Conservation (phyloP, 2,113 vertebrate species). For the Trogon surrucura region DNA sequence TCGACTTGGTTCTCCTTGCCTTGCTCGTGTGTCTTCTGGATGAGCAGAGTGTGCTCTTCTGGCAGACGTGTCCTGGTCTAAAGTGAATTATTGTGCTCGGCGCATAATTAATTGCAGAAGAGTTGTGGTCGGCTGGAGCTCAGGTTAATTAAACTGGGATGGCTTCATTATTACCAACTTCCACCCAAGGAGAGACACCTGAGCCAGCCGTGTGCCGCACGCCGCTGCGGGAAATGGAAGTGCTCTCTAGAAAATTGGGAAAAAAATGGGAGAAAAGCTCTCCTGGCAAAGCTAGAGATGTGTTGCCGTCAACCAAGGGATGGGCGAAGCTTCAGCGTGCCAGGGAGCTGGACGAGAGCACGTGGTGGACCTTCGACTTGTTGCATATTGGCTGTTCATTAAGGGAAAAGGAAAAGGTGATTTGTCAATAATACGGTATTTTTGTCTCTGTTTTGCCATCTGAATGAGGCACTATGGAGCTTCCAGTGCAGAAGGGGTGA, state of each 20-base stretch:
- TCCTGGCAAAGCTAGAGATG: not conserved
- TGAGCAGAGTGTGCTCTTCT: not conserved
- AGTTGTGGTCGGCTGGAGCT: rapidly evolving
- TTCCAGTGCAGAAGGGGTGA: rapidly evolving
- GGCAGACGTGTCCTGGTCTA: not conserved
- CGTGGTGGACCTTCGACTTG: not conserved
- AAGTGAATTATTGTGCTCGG: not conserved
- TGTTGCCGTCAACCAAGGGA: not conserved
- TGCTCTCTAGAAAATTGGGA: not conserved
- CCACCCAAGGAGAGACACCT: rapidly evolving
- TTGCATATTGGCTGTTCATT: not conserved
- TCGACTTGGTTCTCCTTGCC: not conserved
- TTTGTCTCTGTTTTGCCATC: not conserved
- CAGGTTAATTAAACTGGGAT: not conserved
- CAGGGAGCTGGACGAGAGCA: no score
- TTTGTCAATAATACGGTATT: rapidly evolving
- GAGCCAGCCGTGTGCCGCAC: rapidly evolving
- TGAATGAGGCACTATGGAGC: not conserved
- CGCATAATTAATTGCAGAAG: rapidly evolving
- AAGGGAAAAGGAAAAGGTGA: rapidly evolving
- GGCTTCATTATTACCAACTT: not conserved
- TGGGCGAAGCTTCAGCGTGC: rapidly evolving
- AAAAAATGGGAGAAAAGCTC: not conserved
- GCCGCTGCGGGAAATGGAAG: not conserved
- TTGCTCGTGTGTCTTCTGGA: not conserved